Evolutionary conservation across 2,888 invertebrate genomes (phyloP).

Genomic region (Ferdinandea cuprea): DNA sequence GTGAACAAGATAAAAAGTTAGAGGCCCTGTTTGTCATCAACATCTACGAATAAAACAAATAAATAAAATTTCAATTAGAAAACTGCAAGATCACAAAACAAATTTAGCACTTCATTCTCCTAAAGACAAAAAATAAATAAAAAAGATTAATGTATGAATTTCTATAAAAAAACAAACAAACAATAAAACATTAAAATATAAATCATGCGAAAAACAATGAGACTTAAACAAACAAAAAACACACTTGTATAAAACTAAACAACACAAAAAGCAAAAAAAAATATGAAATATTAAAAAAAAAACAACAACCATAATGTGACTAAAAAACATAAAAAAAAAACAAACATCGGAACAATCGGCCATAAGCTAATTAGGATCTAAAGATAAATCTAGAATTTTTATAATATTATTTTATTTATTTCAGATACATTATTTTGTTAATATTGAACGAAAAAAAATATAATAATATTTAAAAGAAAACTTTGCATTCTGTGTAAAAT

Average conservation of each 20-base stretch:
- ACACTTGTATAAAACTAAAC: slow-evolving; percentile 7
- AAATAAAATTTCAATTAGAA: too few species aligned
- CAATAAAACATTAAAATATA: not conserved
- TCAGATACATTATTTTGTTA: not conserved
- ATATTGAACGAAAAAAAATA: slow-evolving; percentile 3
- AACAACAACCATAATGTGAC: slow-evolving; percentile 17
- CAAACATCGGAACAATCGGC: slow-evolving; percentile 57
- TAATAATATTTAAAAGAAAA: too few species aligned
- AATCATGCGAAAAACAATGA: slow-evolving; percentile 37
- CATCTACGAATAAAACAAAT: too few species aligned
- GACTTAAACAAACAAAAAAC: slow-evolving; percentile 29
- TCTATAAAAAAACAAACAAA: too few species aligned
- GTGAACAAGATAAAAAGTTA: too few species aligned
- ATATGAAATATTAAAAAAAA: slow-evolving; percentile 6
- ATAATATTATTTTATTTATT: slow-evolving; percentile 1
- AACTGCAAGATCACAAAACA: too few species aligned
- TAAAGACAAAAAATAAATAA: too few species aligned
- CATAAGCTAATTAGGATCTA: slow-evolving; percentile 45
- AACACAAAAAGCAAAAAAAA: slow-evolving; percentile 5
- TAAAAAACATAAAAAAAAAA: slow-evolving; percentile 12
- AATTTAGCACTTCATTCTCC: too few species aligned
- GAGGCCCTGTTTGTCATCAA: too few species aligned
- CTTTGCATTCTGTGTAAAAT: slow-evolving; percentile 25
- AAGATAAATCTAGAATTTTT: not conserved
- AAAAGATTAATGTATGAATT: too few species aligned